Evolutionary conservation across 2,888 invertebrate genomes (phyloP).

Genomic region (Pristionchus maxplancki): DNA sequence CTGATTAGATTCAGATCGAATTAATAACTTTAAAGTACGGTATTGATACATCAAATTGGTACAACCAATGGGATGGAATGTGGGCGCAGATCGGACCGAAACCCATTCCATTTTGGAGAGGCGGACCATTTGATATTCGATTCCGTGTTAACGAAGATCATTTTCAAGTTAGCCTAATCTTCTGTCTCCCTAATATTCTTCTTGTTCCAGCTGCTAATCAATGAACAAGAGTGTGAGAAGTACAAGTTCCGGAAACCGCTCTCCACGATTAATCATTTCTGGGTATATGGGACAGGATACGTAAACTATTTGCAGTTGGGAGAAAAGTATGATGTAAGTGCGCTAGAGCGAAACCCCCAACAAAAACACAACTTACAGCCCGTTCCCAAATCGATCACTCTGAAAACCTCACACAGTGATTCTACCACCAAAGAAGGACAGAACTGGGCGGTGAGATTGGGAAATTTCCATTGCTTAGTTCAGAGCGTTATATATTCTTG

Average conservation of each 20-base stretch:
- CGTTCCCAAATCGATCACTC: too few species aligned
- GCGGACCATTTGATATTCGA: not conserved
- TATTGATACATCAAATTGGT: not conserved
- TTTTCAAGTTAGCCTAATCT: not conserved
- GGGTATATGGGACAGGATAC: not conserved
- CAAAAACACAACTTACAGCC: too few species aligned
- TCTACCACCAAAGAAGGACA: too few species aligned
- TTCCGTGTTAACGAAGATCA: not conserved
- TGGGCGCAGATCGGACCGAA: not conserved
- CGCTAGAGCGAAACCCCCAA: too few species aligned
- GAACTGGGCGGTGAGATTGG: too few species aligned
- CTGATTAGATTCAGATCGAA: not conserved
- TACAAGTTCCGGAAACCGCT: too few species aligned
- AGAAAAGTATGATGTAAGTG: not conserved
- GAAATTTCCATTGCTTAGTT: too few species aligned
- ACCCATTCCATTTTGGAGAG: not conserved
- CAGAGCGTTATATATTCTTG: too few species aligned
- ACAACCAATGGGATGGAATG: not conserved
- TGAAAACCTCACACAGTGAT: too few species aligned
- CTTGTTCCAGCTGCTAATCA: too few species aligned
- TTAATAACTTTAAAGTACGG: not conserved
- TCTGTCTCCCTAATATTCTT: not conserved
- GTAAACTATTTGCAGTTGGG: not conserved
- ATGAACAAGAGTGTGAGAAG: too few species aligned
- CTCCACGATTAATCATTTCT: not conserved